Evolutionary conservation across 2,797 vertebrate species (phyloP).

Genomic region (Emydoidea blandingii): DNA sequence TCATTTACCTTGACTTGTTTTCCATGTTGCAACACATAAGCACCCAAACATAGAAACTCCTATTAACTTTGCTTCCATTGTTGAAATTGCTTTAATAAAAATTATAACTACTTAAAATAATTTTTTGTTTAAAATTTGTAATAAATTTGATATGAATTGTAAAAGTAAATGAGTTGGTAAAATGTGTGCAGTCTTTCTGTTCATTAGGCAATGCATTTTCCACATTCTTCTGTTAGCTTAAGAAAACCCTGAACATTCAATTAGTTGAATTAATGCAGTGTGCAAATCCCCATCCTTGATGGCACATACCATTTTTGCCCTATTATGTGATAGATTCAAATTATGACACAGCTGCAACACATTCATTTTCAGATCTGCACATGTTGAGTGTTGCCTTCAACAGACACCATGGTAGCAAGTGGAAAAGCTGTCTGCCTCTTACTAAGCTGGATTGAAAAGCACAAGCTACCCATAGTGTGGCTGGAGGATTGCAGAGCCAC

Average conservation of each 20-base stretch:
- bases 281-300: conserved; percentile 46
- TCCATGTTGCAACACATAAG: conserved; percentile 28
- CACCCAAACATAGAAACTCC: conserved; percentile 16
- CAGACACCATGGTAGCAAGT: background rate
- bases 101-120: conserved; percentile 32
- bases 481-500: background rate
- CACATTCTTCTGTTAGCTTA: conserved; percentile 62
- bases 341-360: conserved; percentile 43
- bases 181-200: conserved; percentile 53
- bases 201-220: conserved; percentile 57
- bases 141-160: conserved; percentile 28
- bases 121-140: conserved; percentile 49
- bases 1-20: conserved; percentile 67
- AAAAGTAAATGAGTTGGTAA: conserved; percentile 44
- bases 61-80: conserved; percentile 28
- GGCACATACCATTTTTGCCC: conserved; percentile 29
- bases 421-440: background rate
- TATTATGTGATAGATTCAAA: conserved; percentile 41
- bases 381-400: conserved; percentile 15
- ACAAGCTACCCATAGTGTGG: background rate
- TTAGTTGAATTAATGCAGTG: conserved; percentile 72
- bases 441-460: background rate
- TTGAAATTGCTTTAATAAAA: conserved; percentile 16
- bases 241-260: conserved; percentile 70
- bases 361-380: conserved; percentile 45